Percentiles rank a stretch among this genome's conserved stretches.
Conservation (phyloP, 2,888 invertebrate genomes). For the Entomobrya proxima region DNA sequence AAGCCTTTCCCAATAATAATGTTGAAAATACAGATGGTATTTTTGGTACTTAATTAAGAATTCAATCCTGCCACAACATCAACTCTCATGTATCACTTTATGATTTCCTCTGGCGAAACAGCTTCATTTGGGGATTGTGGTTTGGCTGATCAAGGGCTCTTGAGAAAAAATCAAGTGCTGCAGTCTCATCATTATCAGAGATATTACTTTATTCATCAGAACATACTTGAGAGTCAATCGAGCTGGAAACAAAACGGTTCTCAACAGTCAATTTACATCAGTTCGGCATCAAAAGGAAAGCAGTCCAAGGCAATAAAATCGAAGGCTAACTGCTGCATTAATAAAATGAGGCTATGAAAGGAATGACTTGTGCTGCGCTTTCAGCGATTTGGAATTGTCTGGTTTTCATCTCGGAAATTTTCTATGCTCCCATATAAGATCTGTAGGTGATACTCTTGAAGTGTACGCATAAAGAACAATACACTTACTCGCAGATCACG, state of each 20-base stretch:
- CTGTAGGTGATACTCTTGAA: background rate
- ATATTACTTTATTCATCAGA: too few species aligned
- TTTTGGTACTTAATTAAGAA: conserved; percentile 37
- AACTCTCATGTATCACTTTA: conserved; percentile 9
- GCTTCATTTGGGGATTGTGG: conserved; percentile 51
- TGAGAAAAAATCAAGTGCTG: background rate
- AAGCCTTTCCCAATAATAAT: too few species aligned
- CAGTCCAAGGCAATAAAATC: conserved; percentile 24
- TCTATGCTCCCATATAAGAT: too few species aligned
- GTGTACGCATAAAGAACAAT: background rate
- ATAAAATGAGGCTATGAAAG: background rate
- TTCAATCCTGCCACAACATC: background rate
- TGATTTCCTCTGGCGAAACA: conserved; percentile 44
- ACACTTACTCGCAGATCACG: background rate
- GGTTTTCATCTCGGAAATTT: too few species aligned
- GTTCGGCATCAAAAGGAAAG: background rate
- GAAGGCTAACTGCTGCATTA: conserved; percentile 16
- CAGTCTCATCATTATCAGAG: too few species aligned
- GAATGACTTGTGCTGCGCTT: background rate
- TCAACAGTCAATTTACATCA: background rate
- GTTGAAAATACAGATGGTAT: too few species aligned
- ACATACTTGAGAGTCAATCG: too few species aligned
- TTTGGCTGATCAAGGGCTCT: conserved; percentile 34
- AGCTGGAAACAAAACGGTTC: too few species aligned
- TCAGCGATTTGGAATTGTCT: conserved; percentile 9